Evolutionary conservation across 37 sponge, comb jelly and placozoan species (phyloP), one percentile per base, ranked within the genome.

Genomic region (Dysidea cf. avara): DNA sequence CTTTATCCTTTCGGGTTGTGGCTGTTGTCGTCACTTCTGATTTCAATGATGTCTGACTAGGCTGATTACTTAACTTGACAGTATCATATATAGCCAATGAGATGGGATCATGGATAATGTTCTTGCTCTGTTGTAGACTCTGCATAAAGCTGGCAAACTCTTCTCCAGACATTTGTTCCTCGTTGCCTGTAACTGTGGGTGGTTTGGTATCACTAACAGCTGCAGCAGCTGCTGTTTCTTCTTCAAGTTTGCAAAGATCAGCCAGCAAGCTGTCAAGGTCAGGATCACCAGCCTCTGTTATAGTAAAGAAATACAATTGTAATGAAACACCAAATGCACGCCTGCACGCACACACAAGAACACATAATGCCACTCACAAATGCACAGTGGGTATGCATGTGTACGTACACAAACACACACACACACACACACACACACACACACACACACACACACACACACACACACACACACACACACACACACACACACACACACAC

Each of bases 261-360:
- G 75, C 84, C 20, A 89, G 53, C 17, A 89, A 56, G 22, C 74
- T 65, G 38, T 89, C 90, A 50, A 89, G 43, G 62, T 89, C 90
- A 3, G 66, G 71, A 52, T 80, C 84, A 7, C 76, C 90, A 1
- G 90, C 90, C 59, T 78, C 90, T 83, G 75, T 12, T 17, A 56
- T 29, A 6, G 14, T 56, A 29, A 56, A 56, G 22, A 29, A 56
- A 56, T 7, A 49, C 16, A 16, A 49, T 16, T 16, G 16, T 49
- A 49, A 49, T 49, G 52, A 18, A 49, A 13, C 13, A 16, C 13
- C 52, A 49, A 13, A 18, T 49, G 52, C 13, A 16, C 52, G 16
- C 13, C 13, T 16, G 16, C 52, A 18, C 52, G 11, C 61, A n/a
- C n/a, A n/a, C 34, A 29, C 30, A 29, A 5, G 64, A n/a, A 63